Percentiles rank a stretch among this genome's conserved stretches.
phyloP scores from a whole-genome alignment of 2,113 vertebrate species.

The Hippocampus guttulatus region DNA sequence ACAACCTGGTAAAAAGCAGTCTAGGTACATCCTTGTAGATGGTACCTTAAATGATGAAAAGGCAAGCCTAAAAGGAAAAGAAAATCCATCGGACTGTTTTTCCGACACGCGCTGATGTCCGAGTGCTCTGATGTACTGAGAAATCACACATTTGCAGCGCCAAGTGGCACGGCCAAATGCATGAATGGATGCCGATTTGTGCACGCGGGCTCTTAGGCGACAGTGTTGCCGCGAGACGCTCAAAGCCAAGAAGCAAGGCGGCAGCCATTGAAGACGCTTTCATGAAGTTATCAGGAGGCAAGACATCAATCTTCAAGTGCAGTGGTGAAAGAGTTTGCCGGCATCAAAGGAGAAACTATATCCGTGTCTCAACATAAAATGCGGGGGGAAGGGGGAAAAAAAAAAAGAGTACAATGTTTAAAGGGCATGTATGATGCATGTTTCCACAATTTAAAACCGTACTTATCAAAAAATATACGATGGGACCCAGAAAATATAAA shows the following conservation, averaged over 20 bases:
- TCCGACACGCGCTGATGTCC: constrained; percentile 3
- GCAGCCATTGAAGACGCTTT: constrained; percentile 2
- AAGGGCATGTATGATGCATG: no score
- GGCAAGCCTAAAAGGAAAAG: background rate
- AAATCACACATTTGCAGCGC: constrained; percentile 13
- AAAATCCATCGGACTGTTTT: background rate
- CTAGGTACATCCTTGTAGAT: constrained; percentile 3
- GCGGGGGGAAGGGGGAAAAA: no score
- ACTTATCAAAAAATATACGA: no score
- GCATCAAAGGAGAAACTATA: background rate
- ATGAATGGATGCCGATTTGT: background rate
- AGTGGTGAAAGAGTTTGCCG: background rate
- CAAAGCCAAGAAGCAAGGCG: background rate
- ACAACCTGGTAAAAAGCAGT: constrained; percentile 5
- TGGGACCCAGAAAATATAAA: no score
- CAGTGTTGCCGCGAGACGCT: background rate
- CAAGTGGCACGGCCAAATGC: background rate
- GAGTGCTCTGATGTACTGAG: constrained; percentile 9
- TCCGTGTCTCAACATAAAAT: no score
- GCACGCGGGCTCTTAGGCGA: background rate
- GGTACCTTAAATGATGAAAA: background rate
- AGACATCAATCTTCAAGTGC: background rate
- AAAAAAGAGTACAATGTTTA: no score
- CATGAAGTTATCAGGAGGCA: background rate
- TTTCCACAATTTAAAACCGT: no score